These are phyloP conservation scores for Geococcyx californianus DNA, from an alignment of 2,113 vertebrate species.

Conservation along the genomic window DNA sequence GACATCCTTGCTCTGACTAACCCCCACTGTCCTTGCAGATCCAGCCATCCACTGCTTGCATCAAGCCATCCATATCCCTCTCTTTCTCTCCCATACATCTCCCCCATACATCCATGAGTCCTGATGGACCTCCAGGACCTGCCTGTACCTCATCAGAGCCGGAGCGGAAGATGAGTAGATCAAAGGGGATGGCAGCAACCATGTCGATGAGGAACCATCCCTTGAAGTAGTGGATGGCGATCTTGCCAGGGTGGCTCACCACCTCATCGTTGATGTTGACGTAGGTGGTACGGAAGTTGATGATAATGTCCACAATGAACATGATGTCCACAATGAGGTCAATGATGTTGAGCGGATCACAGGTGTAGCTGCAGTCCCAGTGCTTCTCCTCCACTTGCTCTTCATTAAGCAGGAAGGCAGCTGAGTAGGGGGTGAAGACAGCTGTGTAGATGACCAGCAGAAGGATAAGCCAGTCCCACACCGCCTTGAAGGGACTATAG, in stretches of 20 bases:
- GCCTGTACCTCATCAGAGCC: slow-evolving; percentile 91
- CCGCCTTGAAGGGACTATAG: slow-evolving; percentile 98
- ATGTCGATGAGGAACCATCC: slow-evolving; percentile 99
- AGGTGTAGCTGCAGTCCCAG: slow-evolving; percentile 89
- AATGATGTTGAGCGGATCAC: slow-evolving; percentile 93
- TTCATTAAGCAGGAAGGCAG: slow-evolving; percentile 94
- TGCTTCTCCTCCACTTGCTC: slow-evolving; percentile 85
- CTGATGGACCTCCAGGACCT: neutral
- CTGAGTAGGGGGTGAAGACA: slow-evolving; percentile 94
- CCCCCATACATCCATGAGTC: neutral
- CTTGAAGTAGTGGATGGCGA: slow-evolving; percentile 97
- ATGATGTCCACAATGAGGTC: slow-evolving; percentile 99
- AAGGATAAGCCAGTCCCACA: slow-evolving; percentile 98
- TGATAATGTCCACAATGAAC: slow-evolving; percentile 97
- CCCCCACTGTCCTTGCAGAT: neutral
- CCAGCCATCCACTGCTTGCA: neutral
- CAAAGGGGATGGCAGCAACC: slow-evolving; percentile 96
- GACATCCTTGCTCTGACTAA: neutral
- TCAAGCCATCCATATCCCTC: neutral
- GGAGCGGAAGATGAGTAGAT: slow-evolving; percentile 94
- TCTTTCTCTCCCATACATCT: neutral
- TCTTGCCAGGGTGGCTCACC: slow-evolving; percentile 93
- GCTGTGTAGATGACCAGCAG: slow-evolving; percentile 98
- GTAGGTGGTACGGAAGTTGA: slow-evolving; percentile 99
- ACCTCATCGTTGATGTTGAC: slow-evolving; percentile 97